Conservation (phyloP, 1,140 invertebrate genomes). For the Melanaphis sacchari region DNA sequence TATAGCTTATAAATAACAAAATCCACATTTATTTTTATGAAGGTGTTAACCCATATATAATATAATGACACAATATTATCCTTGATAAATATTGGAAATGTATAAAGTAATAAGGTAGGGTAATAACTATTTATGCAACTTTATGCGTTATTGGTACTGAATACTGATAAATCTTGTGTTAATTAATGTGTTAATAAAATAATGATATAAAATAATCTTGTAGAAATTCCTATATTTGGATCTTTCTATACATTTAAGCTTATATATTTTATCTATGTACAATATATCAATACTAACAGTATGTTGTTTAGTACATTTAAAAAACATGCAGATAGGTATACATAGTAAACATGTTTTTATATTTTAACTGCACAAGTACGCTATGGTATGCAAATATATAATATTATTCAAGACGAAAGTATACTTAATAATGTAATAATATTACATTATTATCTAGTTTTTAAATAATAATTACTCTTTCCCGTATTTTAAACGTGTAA, state of each 20-base stretch:
- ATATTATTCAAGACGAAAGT: background rate
- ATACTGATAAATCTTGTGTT: background rate
- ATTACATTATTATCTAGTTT: slow-evolving; percentile 1
- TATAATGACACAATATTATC: background rate
- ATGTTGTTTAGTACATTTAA: background rate
- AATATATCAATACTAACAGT: too few relatives aligned
- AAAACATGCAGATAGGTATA: background rate
- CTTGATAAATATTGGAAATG: background rate
- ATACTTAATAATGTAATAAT: background rate
- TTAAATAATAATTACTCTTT: background rate
- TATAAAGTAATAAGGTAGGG: background rate
- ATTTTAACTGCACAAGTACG: background rate
- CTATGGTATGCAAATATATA: background rate
- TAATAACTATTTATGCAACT: background rate
- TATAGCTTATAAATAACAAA: too few relatives aligned
- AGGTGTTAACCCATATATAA: background rate
- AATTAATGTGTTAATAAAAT: too few relatives aligned
- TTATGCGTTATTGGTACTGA: background rate
- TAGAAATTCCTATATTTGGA: background rate
- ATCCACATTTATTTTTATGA: background rate
- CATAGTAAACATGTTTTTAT: background rate
- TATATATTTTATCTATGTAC: background rate
- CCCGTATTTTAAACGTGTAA: background rate
- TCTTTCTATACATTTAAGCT: background rate
- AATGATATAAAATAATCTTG: background rate